A percentile compares a stretch with the other conserved stretches of the same genome.
Evolutionary conservation across 2,113 vertebrate genomes (phyloP).

Genomic region (Leptobrachium leishanense): DNA sequence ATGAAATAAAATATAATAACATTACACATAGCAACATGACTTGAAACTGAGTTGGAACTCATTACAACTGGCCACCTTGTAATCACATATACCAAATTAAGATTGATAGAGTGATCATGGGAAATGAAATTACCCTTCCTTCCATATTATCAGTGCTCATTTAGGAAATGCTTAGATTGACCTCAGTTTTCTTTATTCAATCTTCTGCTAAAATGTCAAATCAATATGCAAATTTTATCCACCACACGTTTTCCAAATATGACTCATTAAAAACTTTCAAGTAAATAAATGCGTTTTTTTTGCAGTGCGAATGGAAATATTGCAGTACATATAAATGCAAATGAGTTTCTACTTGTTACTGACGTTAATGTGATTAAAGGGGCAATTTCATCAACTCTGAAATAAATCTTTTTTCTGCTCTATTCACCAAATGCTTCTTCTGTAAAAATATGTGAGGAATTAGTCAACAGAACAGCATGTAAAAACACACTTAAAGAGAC

Average conservation of each 20-base stretch:
- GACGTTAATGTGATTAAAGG: slow-evolving; percentile 51
- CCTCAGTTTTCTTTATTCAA: slow-evolving; percentile 76
- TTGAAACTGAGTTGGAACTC: slow-evolving; percentile 35
- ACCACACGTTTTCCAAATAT: slow-evolving; percentile 59
- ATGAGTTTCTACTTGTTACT: slow-evolving; percentile 49
- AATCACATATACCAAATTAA: slow-evolving; percentile 60
- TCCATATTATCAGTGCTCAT: slow-evolving; percentile 70
- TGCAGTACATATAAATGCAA: slow-evolving; percentile 4
- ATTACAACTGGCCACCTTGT: slow-evolving; percentile 64
- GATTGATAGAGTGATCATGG: slow-evolving; percentile 66
- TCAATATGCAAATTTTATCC: slow-evolving; percentile 66
- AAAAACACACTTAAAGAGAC: background rate
- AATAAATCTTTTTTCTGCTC: slow-evolving; percentile 45
- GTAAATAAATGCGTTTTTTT: slow-evolving; percentile 57
- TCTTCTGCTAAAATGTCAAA: slow-evolving; percentile 71
- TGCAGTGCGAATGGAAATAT: slow-evolving; percentile 34
- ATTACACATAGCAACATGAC: slow-evolving; percentile 46
- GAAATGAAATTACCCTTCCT: slow-evolving; percentile 70
- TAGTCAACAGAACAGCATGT: background rate
- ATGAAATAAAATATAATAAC: slow-evolving; percentile 23
- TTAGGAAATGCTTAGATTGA: slow-evolving; percentile 75
- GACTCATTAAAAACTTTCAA: slow-evolving; percentile 62
- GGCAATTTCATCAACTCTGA: slow-evolving; percentile 47
- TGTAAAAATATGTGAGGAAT: background rate
- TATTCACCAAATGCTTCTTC: slow-evolving; percentile 29